Evolutionary conservation across 2,797 vertebrate species (phyloP), one percentile per base, ranked within the genome.

Genomic region (Gallirallus australis): DNA sequence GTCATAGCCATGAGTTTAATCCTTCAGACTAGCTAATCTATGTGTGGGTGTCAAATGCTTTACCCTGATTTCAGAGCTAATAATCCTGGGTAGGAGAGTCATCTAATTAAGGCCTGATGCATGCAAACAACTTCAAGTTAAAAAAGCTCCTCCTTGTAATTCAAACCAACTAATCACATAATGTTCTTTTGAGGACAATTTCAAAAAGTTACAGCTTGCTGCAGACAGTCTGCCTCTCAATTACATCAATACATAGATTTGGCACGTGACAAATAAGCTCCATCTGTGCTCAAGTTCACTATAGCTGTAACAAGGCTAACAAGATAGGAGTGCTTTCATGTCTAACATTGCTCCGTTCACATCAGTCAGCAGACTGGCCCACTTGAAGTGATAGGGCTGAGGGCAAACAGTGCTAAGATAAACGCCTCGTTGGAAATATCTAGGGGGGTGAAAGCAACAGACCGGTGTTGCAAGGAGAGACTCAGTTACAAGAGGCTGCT

Each of bases 201-300:
- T 47, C n/a, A 84, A 37, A 91, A 94, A 90, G 77, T 94, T 92
- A 57, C 60, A 84, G 76, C 73, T 90, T 86, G 47, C 59, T 91
- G 85, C 82, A 90, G 87, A 94, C 82, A 75, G 75, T 94, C 52
- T 91, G 86, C 71, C 40, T 89, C 88, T 82, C 83, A 65, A 2
- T 82, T 90, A 87, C 1, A 2, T 90, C 93, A 75, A 63, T 81
- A 85, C 86, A 71, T 0, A 83, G 71, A 93, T 85, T 59, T 77
- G 64, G 81, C 90, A 61, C 24, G 2, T 50, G 78, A 87, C 81
- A 93, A 91, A 89, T 66, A 85, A 89, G 85, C 75, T 75, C 92
- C 78, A 80, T 82, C 83, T 87, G 90, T 57, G 61, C 71, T 77
- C 19, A 57, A 89, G 69, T 84, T 90, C 12, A 1, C 64, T 30